A percentile compares a stretch with the other conserved stretches of the same genome.
Evolutionary conservation across 2,113 vertebrate species (phyloP).

Genomic region (Plotosus lineatus): DNA sequence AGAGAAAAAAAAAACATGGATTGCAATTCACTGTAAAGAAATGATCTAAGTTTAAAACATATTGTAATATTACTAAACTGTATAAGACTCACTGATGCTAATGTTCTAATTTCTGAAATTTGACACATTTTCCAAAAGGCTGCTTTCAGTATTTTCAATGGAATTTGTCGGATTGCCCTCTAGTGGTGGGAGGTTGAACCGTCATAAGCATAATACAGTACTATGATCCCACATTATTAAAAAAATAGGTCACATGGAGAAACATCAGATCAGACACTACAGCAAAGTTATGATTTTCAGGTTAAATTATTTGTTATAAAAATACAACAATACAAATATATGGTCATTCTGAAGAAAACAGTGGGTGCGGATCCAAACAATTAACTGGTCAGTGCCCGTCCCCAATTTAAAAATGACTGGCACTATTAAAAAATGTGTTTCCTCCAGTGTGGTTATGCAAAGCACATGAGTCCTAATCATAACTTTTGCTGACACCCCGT

Average conservation of each 20-base stretch:
- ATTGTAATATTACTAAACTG: too few species aligned
- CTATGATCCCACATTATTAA: too few species aligned
- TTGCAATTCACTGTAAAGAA: neutral
- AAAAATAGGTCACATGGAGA: too few species aligned
- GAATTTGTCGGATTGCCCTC: neutral
- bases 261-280: neutral
- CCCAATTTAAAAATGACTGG: too few species aligned
- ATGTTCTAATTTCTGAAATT: neutral
- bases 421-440: too few species aligned
- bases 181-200: neutral
- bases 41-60: neutral
- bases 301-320: neutral
- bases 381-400: too few species aligned
- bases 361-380: too few species aligned
- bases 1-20: constrained; percentile 27
- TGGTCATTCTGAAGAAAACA: neutral
- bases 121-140: neutral
- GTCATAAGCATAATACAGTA: too few species aligned
- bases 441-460: too few species aligned
- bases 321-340: neutral
- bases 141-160: neutral
- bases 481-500: too few species aligned
- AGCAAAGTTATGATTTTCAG: neutral
- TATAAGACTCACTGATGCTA: neutral
- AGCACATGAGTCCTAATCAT: too few species aligned